A percentile compares a stretch with the other conserved stretches of the same genome.
Conservation (phyloP, 2,113 vertebrate genomes). For the Bettongia penicillata region DNA sequence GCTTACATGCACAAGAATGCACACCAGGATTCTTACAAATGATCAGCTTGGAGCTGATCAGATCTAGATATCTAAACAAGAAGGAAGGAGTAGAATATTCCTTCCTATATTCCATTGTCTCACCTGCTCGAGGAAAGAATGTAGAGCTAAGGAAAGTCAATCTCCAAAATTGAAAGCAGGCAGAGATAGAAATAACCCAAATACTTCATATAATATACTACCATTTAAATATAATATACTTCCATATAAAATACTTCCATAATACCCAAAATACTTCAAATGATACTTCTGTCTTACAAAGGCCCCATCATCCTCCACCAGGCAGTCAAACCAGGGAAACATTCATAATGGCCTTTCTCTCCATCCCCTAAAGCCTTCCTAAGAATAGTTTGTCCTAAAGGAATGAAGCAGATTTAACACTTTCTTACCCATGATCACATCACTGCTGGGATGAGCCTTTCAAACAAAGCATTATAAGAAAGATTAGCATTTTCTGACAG, state of each 20-base stretch:
- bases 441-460: background rate
- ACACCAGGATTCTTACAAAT: rapidly evolving
- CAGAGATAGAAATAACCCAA: too few species aligned
- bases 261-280: background rate
- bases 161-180: background rate
- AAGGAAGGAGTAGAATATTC: background rate
- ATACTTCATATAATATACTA: too few species aligned
- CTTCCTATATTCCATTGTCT: background rate
- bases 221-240: too few species aligned
- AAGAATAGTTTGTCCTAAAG: background rate
- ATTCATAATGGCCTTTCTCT: background rate
- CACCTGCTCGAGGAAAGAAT: background rate
- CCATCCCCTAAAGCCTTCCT: background rate
- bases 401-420: background rate
- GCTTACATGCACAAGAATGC: background rate
- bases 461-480: background rate
- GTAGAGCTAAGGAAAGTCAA: background rate
- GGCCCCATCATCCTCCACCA: background rate
- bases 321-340: background rate
- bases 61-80: background rate
- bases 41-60: rapidly evolving
- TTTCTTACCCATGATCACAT: background rate
- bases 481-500: background rate
- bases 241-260: too few species aligned
- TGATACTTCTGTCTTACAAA: background rate